A percentile compares a stretch with the other conserved stretches of the same genome.
These are phyloP conservation scores for Eumacrocentrus americanus DNA, from an alignment of 2,888 invertebrate genomes.

Conservation along the genomic window DNA sequence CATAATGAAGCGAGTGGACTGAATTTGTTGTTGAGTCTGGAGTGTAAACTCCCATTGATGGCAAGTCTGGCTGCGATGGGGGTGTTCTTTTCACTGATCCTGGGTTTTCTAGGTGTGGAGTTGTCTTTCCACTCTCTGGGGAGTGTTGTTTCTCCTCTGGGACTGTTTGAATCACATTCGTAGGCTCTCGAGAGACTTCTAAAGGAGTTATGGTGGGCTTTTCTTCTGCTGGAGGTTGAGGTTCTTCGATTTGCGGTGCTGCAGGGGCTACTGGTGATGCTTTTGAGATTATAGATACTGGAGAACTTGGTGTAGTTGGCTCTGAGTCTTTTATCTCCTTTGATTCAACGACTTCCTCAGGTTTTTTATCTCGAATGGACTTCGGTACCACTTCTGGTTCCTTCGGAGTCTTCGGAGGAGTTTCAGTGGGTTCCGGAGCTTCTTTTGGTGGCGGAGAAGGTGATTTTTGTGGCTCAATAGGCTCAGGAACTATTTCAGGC, in stretches of 20 bases:
- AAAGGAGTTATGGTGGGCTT: slow-evolving; percentile 29
- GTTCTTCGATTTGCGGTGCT: slow-evolving; percentile 29
- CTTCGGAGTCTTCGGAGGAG: slow-evolving; percentile 2
- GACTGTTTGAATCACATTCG: slow-evolving; percentile 42
- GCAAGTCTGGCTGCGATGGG: slow-evolving; percentile 67
- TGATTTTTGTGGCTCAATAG: slow-evolving; percentile 25
- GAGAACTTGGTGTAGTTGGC: neutral
- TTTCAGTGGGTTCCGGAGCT: slow-evolving; percentile 1
- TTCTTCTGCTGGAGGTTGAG: slow-evolving; percentile 43
- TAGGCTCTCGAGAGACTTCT: slow-evolving; percentile 38
- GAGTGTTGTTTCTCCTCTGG: slow-evolving; percentile 57
- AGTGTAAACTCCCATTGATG: slow-evolving; percentile 86
- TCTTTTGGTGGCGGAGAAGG: neutral
- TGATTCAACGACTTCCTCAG: neutral
- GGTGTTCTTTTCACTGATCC: slow-evolving; percentile 64
- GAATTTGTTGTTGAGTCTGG: slow-evolving; percentile 85
- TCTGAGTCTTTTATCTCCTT: slow-evolving; percentile 8
- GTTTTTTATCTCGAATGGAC: neutral
- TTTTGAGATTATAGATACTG: neutral
- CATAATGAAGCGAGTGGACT: slow-evolving; percentile 79
- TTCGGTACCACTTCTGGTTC: slow-evolving; percentile 35
- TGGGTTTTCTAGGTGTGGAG: slow-evolving; percentile 60
- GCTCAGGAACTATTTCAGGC: slow-evolving; percentile 42
- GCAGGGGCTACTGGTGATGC: slow-evolving; percentile 18
- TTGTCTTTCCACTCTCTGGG: slow-evolving; percentile 61